Percentiles rank a stretch among this genome's conserved stretches.
Evolutionary conservation across 2,113 vertebrate genomes (phyloP).

Genomic region (Aegithalos caudatus): DNA sequence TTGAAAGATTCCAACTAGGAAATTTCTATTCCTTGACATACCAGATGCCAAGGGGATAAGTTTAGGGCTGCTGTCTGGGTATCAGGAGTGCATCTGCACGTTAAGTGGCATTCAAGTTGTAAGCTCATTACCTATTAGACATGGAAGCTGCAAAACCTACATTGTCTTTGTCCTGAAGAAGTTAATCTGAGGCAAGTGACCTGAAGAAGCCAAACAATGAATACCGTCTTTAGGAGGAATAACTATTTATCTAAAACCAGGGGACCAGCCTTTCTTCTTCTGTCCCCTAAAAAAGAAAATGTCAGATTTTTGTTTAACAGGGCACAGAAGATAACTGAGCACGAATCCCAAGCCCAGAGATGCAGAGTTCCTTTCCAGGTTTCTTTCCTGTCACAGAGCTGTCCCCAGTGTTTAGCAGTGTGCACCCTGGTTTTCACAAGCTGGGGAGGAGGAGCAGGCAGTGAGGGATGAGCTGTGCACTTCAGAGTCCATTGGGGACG

Average conservation of each 20-base stretch:
- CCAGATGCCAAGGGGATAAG: neutral
- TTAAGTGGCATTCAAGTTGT: neutral
- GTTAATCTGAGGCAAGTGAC: neutral
- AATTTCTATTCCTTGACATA: neutral
- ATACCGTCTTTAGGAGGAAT: neutral
- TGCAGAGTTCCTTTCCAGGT: fast-evolving
- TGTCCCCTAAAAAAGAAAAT: neutral
- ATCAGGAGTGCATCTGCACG: neutral
- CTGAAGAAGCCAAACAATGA: neutral
- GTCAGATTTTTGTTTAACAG: neutral
- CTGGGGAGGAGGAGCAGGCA: neutral
- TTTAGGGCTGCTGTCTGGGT: neutral
- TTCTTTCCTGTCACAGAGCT: neutral
- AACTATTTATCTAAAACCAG: neutral
- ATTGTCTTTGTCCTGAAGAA: neutral
- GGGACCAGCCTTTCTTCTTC: neutral
- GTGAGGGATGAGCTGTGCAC: neutral
- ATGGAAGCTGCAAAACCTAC: neutral
- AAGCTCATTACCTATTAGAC: neutral
- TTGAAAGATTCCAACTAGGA: neutral
- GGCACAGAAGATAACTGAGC: neutral
- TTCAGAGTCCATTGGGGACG: fast-evolving
- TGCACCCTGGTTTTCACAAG: neutral
- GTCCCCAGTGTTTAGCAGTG: fast-evolving
- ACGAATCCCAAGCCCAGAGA: fast-evolving